Percentiles rank a stretch among this genome's conserved stretches.
Conservation (phyloP, 1,140 invertebrate genomes). For the Melanaphis sacchari region DNA sequence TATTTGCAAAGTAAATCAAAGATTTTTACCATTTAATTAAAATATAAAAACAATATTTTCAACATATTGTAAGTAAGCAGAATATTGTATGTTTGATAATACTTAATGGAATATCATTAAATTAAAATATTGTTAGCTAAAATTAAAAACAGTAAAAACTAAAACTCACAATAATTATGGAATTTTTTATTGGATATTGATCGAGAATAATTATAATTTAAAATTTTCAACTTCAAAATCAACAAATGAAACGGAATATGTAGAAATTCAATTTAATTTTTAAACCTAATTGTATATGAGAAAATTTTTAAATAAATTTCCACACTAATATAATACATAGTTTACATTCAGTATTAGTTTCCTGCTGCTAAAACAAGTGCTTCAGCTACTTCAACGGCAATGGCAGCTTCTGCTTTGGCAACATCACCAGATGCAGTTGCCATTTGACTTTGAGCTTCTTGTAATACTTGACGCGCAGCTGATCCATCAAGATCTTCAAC, state of each 20-base stretch:
- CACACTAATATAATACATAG: conserved; percentile 48
- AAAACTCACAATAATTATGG: not conserved
- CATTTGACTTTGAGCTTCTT: conserved; percentile 83
- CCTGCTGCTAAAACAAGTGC: conserved; percentile 81
- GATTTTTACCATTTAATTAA: not conserved
- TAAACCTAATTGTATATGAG: not conserved
- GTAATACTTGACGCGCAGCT: conserved; percentile 82
- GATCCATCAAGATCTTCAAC: conserved; percentile 83
- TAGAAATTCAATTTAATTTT: not conserved
- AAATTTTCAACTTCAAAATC: not conserved
- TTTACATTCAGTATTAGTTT: conserved; percentile 42
- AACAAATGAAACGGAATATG: not conserved
- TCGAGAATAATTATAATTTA: conserved; percentile 35
- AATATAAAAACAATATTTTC: not conserved
- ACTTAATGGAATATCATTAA: not conserved
- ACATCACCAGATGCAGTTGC: conserved; percentile 80
- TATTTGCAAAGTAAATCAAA: not conserved
- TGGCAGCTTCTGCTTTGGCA: conserved; percentile 90
- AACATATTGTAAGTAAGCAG: not conserved
- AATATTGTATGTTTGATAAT: not conserved
- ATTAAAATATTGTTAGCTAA: not conserved
- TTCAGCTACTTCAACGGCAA: conserved; percentile 94
- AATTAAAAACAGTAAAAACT: not conserved
- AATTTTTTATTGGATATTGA: conserved; percentile 43
- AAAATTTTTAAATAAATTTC: conserved; percentile 46